These are phyloP conservation scores for Drosophila diplacantha DNA, from an alignment of 2,888 invertebrate genomes.

Conservation along the genomic window DNA sequence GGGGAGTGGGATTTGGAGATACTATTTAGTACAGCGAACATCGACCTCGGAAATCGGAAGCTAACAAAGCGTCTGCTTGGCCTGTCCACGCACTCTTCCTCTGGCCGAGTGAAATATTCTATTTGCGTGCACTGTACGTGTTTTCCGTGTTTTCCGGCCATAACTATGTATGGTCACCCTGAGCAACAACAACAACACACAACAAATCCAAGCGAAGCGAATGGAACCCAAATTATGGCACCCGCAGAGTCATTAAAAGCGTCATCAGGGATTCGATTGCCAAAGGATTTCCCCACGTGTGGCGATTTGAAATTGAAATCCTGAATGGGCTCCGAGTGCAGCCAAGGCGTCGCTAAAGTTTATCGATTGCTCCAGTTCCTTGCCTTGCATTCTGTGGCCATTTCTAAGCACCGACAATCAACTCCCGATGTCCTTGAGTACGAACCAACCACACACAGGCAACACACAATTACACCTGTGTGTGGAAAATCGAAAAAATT, in stretches of 20 bases:
- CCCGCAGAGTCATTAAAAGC: slow-evolving; percentile 29
- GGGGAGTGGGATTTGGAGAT: background rate
- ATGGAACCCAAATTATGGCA: slow-evolving; percentile 19
- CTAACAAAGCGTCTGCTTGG: slow-evolving; percentile 25
- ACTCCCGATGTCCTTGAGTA: slow-evolving; percentile 25
- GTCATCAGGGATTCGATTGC: slow-evolving; percentile 17
- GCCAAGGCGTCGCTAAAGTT: slow-evolving; percentile 8
- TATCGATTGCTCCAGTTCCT: slow-evolving; percentile 41
- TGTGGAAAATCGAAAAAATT: slow-evolving; percentile 28
- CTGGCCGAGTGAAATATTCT: slow-evolving; percentile 25
- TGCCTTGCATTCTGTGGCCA: slow-evolving; percentile 29
- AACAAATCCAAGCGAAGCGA: slow-evolving; percentile 3
- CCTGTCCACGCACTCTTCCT: slow-evolving; percentile 8
- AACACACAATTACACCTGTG: slow-evolving; percentile 22
- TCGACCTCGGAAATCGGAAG: slow-evolving; percentile 39
- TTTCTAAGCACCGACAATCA: slow-evolving; percentile 19
- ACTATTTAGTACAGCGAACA: slow-evolving; percentile 16
- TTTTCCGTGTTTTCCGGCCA: slow-evolving; percentile 33
- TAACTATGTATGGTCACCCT: slow-evolving; percentile 35
- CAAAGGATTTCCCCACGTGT: slow-evolving; percentile 11
- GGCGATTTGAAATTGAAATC: slow-evolving; percentile 4
- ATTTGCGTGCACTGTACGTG: slow-evolving; percentile 30
- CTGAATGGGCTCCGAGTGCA: slow-evolving; percentile 13
- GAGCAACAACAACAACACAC: slow-evolving; percentile 17
- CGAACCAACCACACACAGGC: no score